phyloP scores from a whole-genome alignment of 2,113 vertebrate genomes.

The Bombycilla garrulus region DNA sequence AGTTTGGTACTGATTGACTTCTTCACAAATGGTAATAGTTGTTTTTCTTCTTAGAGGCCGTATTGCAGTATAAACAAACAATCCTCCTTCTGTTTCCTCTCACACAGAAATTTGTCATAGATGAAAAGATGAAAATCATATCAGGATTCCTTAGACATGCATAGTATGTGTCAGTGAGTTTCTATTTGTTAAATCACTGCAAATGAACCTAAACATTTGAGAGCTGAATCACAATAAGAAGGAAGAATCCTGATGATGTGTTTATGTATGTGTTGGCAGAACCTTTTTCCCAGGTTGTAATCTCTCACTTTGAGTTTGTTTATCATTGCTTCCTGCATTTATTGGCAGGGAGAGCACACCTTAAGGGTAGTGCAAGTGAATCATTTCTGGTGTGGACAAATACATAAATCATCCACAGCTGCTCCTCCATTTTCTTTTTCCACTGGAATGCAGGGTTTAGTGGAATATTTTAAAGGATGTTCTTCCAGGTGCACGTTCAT shows the following conservation, averaged over 20 bases:
- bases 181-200: not conserved
- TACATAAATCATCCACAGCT: not conserved
- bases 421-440: not conserved
- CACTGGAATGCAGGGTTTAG: not conserved
- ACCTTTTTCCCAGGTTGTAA: not conserved
- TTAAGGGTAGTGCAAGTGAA: not conserved
- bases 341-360: not conserved
- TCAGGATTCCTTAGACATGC: not conserved
- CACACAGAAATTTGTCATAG: not conserved
- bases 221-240: not conserved
- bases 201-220: not conserved
- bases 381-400: slow-evolving; percentile 2
- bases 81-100: not conserved
- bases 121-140: not conserved
- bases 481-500: not conserved
- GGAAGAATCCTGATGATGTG: not conserved
- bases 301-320: slow-evolving; percentile 32
- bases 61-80: not conserved
- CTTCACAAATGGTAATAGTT: not conserved
- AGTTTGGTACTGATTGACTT: not conserved
- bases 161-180: not conserved
- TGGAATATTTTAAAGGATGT: not conserved
- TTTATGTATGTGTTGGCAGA: not conserved
- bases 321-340: slow-evolving; percentile 14
- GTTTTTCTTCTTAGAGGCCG: not conserved